A percentile compares a stretch with the other conserved stretches of the same genome.
Conservation (phyloP, 2,888 invertebrate genomes). For the Germaria angustata region DNA sequence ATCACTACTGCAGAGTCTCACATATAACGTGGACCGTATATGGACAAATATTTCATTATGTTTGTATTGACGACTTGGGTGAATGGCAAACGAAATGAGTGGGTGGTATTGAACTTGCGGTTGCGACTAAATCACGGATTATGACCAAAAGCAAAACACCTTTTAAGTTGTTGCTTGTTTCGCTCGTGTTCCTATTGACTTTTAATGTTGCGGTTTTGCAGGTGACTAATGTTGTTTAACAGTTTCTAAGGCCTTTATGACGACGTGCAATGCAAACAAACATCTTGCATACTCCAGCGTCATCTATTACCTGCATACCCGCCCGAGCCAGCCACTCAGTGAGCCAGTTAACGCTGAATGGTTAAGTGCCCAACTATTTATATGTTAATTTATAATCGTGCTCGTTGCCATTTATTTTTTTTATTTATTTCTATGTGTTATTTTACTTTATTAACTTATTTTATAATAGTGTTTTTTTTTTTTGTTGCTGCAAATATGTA, state of each 20-base stretch:
- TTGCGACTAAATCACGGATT: conserved; percentile 51
- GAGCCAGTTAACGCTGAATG: conserved; percentile 28
- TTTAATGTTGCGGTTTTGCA: conserved; percentile 35
- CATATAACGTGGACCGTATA: too few relatives aligned
- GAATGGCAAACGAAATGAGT: conserved; percentile 49
- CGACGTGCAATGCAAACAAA: not conserved
- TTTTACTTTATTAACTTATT: too few relatives aligned
- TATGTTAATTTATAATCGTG: conserved; percentile 61
- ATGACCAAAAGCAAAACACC: conserved; percentile 58
- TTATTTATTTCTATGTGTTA: not conserved
- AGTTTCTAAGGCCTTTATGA: conserved; percentile 50
- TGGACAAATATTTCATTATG: not conserved
- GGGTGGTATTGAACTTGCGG: conserved; percentile 66
- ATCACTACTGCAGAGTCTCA: too few relatives aligned
- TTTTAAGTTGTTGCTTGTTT: conserved; percentile 16
- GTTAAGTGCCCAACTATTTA: conserved; percentile 51
- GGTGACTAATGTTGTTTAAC: conserved; percentile 54
- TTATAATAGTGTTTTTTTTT: too few relatives aligned
- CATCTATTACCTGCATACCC: not conserved
- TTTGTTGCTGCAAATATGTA: conserved; percentile 27
- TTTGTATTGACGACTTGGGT: conserved; percentile 30
- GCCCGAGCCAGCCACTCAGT: not conserved
- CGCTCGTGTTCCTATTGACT: conserved; percentile 32
- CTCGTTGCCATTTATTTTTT: conserved; percentile 37
- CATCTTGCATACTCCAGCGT: not conserved